Percentiles rank a stretch among this genome's conserved stretches.
These are phyloP conservation scores for Euleptes europaea DNA, from an alignment of 2,113 vertebrate species.

Conservation along the genomic window DNA sequence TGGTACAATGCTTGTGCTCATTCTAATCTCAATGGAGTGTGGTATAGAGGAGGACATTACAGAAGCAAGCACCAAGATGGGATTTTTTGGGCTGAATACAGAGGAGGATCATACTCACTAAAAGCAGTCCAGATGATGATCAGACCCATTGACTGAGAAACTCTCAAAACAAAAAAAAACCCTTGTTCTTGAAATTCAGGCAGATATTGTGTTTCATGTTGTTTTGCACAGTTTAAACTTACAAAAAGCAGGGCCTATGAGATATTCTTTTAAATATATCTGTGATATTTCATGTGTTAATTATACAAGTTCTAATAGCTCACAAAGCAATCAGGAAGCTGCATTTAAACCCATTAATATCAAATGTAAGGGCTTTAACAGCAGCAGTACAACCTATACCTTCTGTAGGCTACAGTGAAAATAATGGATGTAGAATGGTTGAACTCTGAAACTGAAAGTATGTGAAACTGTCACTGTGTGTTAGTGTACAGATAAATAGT, in stretches of 20 bases:
- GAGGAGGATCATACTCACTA: slow-evolving; percentile 95
- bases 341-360: slow-evolving; percentile 54
- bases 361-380: slow-evolving; percentile 31
- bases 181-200: slow-evolving; percentile 34
- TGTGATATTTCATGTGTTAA: slow-evolving; percentile 47
- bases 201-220: slow-evolving; percentile 53
- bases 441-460: slow-evolving; percentile 67
- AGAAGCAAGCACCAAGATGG: slow-evolving; percentile 98
- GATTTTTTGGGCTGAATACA: slow-evolving; percentile 97
- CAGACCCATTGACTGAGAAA: slow-evolving; percentile 89
- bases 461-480: slow-evolving; percentile 69
- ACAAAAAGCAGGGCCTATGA: slow-evolving; percentile 47
- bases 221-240: slow-evolving; percentile 67
- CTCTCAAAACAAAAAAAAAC: slow-evolving; percentile 1
- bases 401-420: slow-evolving; percentile 53
- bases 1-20: slow-evolving; percentile 98
- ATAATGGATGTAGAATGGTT: slow-evolving; percentile 55
- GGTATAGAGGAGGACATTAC: slow-evolving; percentile 96
- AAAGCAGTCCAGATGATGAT: slow-evolving; percentile 94
- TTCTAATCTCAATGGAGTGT: slow-evolving; percentile 96
- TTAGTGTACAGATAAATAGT: slow-evolving; percentile 69
- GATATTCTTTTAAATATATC: slow-evolving; percentile 50
- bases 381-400: slow-evolving; percentile 43
- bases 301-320: slow-evolving; percentile 29
- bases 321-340: slow-evolving; percentile 46